phyloP scores from a whole-genome alignment of 2,888 invertebrate species.

The Caenorhabditis zanzibari region DNA sequence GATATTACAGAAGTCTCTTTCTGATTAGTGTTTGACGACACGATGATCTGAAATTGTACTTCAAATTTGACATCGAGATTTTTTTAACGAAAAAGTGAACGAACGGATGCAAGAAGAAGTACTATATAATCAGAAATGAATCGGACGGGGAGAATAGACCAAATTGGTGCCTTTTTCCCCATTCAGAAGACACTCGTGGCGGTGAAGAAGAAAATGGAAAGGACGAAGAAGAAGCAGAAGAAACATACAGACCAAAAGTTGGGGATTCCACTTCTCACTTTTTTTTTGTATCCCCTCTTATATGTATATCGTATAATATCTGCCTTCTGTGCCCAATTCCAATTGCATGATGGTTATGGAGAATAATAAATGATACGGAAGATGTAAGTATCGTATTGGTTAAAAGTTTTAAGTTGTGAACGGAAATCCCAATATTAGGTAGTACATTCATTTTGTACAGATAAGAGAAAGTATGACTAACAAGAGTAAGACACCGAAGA shows the following conservation, averaged over 20 bases:
- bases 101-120: conserved; percentile 26
- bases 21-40: conserved; percentile 39
- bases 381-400: neutral
- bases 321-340: conserved; percentile 45
- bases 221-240: conserved; percentile 33
- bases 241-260: conserved; percentile 53
- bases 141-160: conserved; percentile 34
- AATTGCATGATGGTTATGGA: conserved; percentile 22
- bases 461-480: conserved; percentile 47
- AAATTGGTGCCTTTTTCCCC: conserved; percentile 61
- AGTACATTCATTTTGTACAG: conserved; percentile 31
- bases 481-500: conserved; percentile 30
- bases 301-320: conserved; percentile 54
- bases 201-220: conserved; percentile 9
- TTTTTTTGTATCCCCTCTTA: conserved; percentile 54
- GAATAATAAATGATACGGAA: conserved; percentile 41
- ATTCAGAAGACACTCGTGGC: conserved; percentile 31
- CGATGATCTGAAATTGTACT: conserved; percentile 33
- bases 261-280: conserved; percentile 58
- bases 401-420: neutral
- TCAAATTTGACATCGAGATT: neutral
- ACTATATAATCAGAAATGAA: conserved; percentile 60
- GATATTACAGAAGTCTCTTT: conserved; percentile 8
- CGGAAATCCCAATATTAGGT: conserved; percentile 15
- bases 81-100: no score